Conservation (phyloP, 2,797 vertebrate species). For the Poecilia wingei region DNA sequence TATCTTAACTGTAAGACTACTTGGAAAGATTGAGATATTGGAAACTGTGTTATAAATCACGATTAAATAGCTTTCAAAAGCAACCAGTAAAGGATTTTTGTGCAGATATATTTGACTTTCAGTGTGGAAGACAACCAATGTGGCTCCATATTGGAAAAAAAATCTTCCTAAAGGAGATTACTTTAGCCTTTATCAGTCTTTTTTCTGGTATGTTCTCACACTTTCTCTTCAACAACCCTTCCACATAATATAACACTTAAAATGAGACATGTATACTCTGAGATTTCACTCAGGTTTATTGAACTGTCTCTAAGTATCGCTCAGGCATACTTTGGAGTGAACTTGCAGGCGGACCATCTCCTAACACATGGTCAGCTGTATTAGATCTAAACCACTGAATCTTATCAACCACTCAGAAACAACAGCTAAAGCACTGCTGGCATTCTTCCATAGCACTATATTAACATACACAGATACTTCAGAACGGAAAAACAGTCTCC, state of each 20-base stretch:
- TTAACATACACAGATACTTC: neutral
- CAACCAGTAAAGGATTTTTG: neutral
- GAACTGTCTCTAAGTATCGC: neutral
- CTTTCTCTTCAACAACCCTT: neutral
- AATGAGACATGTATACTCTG: neutral
- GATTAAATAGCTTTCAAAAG: neutral
- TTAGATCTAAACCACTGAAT: neutral
- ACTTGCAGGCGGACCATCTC: neutral
- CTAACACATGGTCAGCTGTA: neutral
- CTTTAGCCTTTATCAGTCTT: neutral
- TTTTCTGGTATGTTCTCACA: neutral
- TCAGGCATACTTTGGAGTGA: neutral
- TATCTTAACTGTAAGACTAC: neutral
- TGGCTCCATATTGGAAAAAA: neutral
- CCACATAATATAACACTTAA: neutral
- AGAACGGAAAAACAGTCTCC: neutral
- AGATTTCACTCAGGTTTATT: neutral
- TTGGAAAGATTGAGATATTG: neutral
- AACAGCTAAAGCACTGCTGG: neutral
- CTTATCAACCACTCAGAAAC: neutral
- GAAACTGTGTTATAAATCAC: neutral
- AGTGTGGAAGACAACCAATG: neutral
- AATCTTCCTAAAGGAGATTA: neutral
- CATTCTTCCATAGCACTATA: neutral
- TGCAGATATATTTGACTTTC: neutral